Conservation (phyloP, 2,797 vertebrate genomes). For the Neostethus bicornis region DNA sequence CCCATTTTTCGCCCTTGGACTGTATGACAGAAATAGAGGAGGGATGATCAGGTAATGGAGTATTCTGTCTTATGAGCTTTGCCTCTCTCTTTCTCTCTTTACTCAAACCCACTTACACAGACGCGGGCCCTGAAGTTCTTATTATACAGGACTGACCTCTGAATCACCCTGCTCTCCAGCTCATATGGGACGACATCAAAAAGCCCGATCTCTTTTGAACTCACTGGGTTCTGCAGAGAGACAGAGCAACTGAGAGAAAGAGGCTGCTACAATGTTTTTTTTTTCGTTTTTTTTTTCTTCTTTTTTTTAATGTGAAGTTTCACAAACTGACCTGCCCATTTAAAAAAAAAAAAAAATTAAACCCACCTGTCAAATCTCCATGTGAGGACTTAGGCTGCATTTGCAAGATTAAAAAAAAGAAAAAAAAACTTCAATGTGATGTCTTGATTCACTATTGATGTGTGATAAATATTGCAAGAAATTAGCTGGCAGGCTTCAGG, state of each 20-base stretch:
- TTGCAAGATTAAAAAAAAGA: conserved; percentile 55
- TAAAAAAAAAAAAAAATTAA: conserved; percentile 30
- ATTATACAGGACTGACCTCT: conserved; percentile 76
- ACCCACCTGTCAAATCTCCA: conserved; percentile 48
- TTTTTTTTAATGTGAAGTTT: conserved; percentile 36
- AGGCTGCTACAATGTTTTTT: conserved; percentile 30
- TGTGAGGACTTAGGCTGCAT: conserved; percentile 26
- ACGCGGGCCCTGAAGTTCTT: conserved; percentile 63
- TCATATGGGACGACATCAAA: conserved; percentile 79
- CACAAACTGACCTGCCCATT: conserved; percentile 34
- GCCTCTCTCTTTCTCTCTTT: conserved; percentile 14
- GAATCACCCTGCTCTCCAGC: conserved; percentile 72
- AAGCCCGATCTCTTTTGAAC: conserved; percentile 75
- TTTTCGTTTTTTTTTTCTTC: conserved; percentile 16
- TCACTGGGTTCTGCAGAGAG: conserved; percentile 63
- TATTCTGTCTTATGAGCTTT: conserved; percentile 63
- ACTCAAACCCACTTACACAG: conserved; percentile 31
- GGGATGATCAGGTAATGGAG: conserved; percentile 65
- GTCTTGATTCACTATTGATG: conserved; percentile 73
- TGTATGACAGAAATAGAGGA: conserved; percentile 53
- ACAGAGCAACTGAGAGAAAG: conserved; percentile 30
- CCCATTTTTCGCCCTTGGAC: conserved; percentile 46
- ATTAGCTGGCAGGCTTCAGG: conserved; percentile 42
- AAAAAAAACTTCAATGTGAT: conserved; percentile 65
- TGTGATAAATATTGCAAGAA: conserved; percentile 72